Evolutionary conservation across 2,113 vertebrate genomes (phyloP).

Genomic region (Penelope pileata): DNA sequence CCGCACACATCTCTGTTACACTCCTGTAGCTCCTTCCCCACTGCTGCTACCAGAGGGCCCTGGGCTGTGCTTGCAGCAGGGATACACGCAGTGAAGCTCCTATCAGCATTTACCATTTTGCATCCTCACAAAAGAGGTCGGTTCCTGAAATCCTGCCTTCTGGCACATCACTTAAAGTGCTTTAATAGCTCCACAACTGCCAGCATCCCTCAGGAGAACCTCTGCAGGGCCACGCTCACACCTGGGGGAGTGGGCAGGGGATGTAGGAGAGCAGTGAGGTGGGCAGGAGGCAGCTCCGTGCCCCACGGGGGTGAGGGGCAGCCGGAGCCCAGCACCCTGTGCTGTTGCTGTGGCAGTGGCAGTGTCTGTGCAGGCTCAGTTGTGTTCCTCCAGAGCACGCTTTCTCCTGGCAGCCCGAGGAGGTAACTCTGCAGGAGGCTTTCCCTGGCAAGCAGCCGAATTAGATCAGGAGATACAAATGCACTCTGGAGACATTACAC

Average conservation of each 20-base stretch:
- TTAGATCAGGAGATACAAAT: neutral
- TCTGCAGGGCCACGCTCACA: neutral
- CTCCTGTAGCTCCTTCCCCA: neutral
- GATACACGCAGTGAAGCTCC: no score
- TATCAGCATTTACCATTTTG: neutral
- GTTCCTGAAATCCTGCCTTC: neutral
- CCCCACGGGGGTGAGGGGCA: rapidly evolving
- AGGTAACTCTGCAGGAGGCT: neutral
- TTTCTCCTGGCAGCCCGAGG: neutral
- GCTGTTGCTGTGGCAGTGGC: no score
- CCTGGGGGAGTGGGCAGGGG: neutral
- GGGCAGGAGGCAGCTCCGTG: neutral
- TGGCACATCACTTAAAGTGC: no score
- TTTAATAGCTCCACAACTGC: no score
- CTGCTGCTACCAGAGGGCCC: neutral
- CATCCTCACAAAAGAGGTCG: neutral
- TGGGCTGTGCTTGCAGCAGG: no score
- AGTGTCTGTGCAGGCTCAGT: neutral
- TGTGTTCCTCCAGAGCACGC: neutral
- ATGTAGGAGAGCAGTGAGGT: rapidly evolving
- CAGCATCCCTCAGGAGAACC: neutral
- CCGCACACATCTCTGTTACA: no score
- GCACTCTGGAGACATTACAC: neutral
- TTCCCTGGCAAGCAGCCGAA: neutral
- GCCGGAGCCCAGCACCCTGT: no score